Percentiles rank a stretch among this genome's conserved stretches.
Conservation (phyloP, 2,113 vertebrate genomes). For the Epinephelus fuscoguttatus region DNA sequence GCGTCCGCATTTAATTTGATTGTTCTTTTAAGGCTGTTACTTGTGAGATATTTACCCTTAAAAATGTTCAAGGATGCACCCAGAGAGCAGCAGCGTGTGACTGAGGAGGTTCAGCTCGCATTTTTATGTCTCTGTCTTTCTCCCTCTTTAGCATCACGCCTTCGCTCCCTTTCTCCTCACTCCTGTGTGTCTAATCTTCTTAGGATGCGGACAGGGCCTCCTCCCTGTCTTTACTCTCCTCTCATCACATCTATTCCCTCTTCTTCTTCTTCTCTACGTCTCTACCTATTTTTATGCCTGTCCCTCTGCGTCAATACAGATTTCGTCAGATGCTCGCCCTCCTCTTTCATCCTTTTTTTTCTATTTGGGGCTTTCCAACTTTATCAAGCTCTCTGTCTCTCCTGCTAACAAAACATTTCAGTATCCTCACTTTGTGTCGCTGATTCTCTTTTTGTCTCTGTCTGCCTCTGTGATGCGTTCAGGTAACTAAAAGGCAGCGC, state of each 20-base stretch:
- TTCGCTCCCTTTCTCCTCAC: background rate
- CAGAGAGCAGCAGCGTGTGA: slow-evolving; percentile 3
- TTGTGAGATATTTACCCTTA: slow-evolving; percentile 22
- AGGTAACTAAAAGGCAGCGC: slow-evolving; percentile 2
- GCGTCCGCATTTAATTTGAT: slow-evolving; percentile 61
- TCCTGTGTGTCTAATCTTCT: slow-evolving; percentile 45
- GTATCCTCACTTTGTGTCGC: slow-evolving; percentile 17
- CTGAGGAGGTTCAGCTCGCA: background rate
- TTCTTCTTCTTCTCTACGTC: slow-evolving; percentile 36
- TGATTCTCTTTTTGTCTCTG: slow-evolving; percentile 20
- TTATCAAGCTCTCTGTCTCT: slow-evolving; percentile 31
- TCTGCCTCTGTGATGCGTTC: slow-evolving; percentile 12
- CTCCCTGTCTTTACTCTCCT: slow-evolving; percentile 48
- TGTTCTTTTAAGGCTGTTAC: slow-evolving; percentile 49
- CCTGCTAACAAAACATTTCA: slow-evolving; percentile 33
- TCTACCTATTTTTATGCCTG: slow-evolving; percentile 63
- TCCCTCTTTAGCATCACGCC: slow-evolving; percentile 16
- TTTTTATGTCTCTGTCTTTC: background rate
- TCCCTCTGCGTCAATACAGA: slow-evolving; percentile 63
- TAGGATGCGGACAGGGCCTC: slow-evolving; percentile 31
- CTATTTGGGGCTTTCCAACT: slow-evolving; percentile 29
- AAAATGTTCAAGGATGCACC: slow-evolving; percentile 1
- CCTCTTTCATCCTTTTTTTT: slow-evolving; percentile 29
- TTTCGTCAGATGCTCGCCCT: slow-evolving; percentile 52
- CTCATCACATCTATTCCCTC: slow-evolving; percentile 21